phyloP scores from a whole-genome alignment of 2,113 vertebrate species.

The Casuarius casuarius region DNA sequence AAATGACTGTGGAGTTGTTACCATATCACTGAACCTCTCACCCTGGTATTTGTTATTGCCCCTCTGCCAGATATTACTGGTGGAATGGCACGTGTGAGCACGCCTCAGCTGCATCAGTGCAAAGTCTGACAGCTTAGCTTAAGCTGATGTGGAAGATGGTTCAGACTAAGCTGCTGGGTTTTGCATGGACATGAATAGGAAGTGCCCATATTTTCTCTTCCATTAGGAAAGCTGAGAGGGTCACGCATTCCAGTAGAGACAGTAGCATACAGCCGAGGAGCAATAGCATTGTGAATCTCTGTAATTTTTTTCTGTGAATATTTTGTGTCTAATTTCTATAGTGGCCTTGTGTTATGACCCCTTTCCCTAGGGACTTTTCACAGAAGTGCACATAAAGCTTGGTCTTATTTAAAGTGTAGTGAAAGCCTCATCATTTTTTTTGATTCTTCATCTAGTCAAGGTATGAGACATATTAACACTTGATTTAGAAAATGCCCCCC shows the following conservation, averaged over 20 bases:
- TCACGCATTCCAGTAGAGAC: neutral
- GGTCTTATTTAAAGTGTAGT: neutral
- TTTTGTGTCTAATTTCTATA: neutral
- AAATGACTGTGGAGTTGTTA: neutral
- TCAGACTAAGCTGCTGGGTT: neutral
- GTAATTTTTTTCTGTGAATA: neutral
- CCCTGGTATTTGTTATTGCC: neutral
- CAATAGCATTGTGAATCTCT: neutral
- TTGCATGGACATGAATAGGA: neutral
- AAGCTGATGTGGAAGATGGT: fast-evolving
- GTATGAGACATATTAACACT: neutral
- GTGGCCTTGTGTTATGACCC: neutral
- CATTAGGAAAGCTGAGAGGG: neutral
- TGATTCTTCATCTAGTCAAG: neutral
- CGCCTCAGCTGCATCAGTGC: neutral
- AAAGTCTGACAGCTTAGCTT: neutral
- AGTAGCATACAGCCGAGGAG: neutral
- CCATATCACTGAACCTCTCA: neutral
- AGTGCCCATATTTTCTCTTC: neutral
- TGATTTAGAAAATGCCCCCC: neutral
- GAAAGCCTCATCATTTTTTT: neutral
- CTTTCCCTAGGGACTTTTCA: neutral
- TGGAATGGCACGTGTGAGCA: neutral
- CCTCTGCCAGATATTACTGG: neutral
- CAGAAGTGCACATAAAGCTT: neutral